phyloP scores from a whole-genome alignment of 2,888 invertebrate species.

The Nudaria mundana region DNA sequence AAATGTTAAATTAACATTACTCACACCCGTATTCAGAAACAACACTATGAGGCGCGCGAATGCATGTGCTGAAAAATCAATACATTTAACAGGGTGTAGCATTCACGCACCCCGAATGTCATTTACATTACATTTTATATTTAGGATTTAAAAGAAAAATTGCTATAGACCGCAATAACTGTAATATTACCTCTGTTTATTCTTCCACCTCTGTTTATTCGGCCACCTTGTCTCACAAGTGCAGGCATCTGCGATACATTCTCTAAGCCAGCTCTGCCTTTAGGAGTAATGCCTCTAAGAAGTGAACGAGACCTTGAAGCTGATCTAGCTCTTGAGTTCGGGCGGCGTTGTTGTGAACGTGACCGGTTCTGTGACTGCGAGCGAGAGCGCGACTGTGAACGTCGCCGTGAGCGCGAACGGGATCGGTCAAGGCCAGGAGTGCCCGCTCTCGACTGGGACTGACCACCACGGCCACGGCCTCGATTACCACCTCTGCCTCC shows the following conservation, averaged over 20 bases:
- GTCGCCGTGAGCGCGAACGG: slow-evolving; percentile 46
- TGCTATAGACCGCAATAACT: no score
- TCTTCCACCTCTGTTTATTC: slow-evolving; percentile 50
- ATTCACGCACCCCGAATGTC: no score
- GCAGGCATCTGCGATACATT: slow-evolving; percentile 51
- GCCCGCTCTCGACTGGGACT: slow-evolving; percentile 41
- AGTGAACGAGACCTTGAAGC: slow-evolving; percentile 62
- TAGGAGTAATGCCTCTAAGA: slow-evolving; percentile 60
- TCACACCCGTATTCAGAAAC: no score
- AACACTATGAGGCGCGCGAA: no score
- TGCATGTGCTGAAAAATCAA: no score
- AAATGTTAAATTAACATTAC: no score
- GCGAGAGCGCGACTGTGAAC: slow-evolving; percentile 45
- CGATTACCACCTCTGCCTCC: slow-evolving; percentile 23
- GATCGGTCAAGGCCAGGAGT: slow-evolving; percentile 38
- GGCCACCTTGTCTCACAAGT: slow-evolving; percentile 48
- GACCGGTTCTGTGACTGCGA: slow-evolving; percentile 45
- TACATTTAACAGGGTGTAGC: no score
- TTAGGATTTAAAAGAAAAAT: no score
- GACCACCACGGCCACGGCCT: slow-evolving; percentile 35
- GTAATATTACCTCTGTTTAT: no score
- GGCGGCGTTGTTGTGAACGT: slow-evolving; percentile 26
- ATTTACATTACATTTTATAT: no score
- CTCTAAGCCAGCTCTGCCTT: slow-evolving; percentile 66
- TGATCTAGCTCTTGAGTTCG: slow-evolving; percentile 54